These are phyloP conservation scores for Spinibarbus caldwelli DNA, from an alignment of 2,797 vertebrate genomes.

Conservation along the genomic window DNA sequence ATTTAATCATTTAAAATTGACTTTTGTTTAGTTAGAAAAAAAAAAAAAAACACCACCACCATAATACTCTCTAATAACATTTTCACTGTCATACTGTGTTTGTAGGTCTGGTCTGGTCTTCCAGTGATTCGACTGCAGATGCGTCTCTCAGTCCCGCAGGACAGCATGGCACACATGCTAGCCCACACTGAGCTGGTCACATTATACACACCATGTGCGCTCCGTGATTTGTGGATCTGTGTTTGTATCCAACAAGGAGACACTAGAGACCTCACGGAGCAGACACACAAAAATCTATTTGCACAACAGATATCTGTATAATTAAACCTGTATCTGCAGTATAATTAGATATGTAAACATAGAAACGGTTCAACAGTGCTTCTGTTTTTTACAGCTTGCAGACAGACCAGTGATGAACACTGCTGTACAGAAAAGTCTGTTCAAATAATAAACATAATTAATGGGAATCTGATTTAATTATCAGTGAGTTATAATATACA, in stretches of 20 bases:
- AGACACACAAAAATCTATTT: slow-evolving; percentile 32
- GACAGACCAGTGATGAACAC: background rate
- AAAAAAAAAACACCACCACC: background rate
- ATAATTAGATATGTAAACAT: slow-evolving; percentile 44
- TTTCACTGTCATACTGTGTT: background rate
- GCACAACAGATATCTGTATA: slow-evolving; percentile 17
- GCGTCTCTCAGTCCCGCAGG: slow-evolving; percentile 77
- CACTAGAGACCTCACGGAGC: slow-evolving; percentile 18
- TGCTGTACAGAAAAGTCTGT: no score
- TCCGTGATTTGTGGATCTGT: slow-evolving; percentile 25
- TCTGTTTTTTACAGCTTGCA: background rate
- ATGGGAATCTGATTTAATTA: background rate
- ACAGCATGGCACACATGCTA: slow-evolving; percentile 72
- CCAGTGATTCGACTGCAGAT: slow-evolving; percentile 65
- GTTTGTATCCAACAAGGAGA: slow-evolving; percentile 18
- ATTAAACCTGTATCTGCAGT: slow-evolving; percentile 38
- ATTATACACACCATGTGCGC: slow-evolving; percentile 82
- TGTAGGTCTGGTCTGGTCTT: slow-evolving; percentile 5
- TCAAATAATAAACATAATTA: background rate
- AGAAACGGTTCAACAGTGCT: background rate
- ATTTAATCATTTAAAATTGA: background rate
- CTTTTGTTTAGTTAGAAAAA: background rate
- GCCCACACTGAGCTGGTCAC: slow-evolving; percentile 73
- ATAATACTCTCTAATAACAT: background rate
- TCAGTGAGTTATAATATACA: background rate